Percentiles rank a stretch among this genome's conserved stretches.
Evolutionary conservation across 2,888 invertebrate genomes (phyloP).

Genomic region (Platypus cylindrus): DNA sequence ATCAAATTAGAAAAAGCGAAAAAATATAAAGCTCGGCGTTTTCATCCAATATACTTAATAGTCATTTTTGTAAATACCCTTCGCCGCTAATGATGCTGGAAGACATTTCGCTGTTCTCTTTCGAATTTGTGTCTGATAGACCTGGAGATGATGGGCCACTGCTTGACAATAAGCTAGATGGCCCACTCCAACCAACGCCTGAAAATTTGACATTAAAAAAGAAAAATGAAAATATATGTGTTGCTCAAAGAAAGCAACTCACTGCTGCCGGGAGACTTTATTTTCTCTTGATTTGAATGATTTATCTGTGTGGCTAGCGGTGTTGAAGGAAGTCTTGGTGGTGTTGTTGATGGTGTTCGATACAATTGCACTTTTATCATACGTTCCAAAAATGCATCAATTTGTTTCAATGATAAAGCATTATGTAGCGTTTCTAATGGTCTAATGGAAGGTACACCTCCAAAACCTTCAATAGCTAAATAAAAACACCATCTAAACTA

Average conservation of each 20-base stretch:
- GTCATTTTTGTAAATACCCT: constrained; percentile 36
- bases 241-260: constrained; percentile 26
- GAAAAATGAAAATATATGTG: neutral
- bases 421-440: constrained; percentile 97
- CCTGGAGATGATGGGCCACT: constrained; percentile 73
- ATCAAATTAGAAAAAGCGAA: no score
- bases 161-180: constrained; percentile 69
- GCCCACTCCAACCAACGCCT: constrained; percentile 67
- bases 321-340: constrained; percentile 51
- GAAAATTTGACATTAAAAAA: constrained; percentile 7
- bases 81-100: constrained; percentile 51
- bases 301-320: constrained; percentile 35
- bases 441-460: constrained; percentile 88
- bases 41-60: constrained; percentile 5
- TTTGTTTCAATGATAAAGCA: constrained; percentile 80
- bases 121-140: constrained; percentile 45
- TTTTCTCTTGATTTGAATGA: constrained; percentile 25
- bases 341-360: constrained; percentile 59
- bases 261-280: constrained; percentile 41
- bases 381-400: constrained; percentile 80
- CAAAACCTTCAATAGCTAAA: constrained; percentile 69
- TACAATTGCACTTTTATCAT: constrained; percentile 67
- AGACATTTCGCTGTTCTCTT: constrained; percentile 47
- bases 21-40: constrained; percentile 5
- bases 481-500: neutral